These are phyloP conservation scores for Muschampia plurimacula DNA, from an alignment of 2,888 invertebrate genomes.

Conservation along the genomic window DNA sequence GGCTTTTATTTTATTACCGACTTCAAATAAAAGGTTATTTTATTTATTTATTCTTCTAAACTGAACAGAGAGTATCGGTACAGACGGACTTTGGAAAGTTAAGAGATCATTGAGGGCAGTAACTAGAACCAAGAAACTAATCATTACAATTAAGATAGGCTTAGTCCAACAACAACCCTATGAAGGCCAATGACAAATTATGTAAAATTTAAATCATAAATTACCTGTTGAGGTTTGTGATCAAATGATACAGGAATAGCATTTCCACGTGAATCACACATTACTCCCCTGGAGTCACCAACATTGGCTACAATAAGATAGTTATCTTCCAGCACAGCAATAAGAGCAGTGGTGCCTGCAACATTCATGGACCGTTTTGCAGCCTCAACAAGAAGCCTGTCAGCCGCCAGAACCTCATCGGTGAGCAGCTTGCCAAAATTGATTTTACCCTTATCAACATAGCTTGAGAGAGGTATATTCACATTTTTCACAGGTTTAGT, in stretches of 20 bases:
- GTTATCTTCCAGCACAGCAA: slow-evolving; percentile 93
- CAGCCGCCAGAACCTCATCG: slow-evolving; percentile 95
- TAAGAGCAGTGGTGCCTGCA: slow-evolving; percentile 96
- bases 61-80: no score
- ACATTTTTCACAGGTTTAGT: slow-evolving; percentile 76
- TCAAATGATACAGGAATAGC: slow-evolving; percentile 97
- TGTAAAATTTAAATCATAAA: not conserved
- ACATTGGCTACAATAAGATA: slow-evolving; percentile 97
- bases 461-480: slow-evolving; percentile 85
- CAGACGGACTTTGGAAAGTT: no score
- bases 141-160: no score
- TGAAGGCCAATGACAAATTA: not conserved
- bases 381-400: slow-evolving; percentile 91
- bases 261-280: slow-evolving; percentile 96
- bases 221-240: slow-evolving; percentile 98
- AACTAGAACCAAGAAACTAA: no score
- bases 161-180: not conserved
- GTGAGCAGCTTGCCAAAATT: slow-evolving; percentile 93
- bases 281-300: slow-evolving; percentile 97
- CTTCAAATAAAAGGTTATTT: no score
- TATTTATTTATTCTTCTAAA: no score
- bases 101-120: no score
- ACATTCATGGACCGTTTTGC: slow-evolving; percentile 92
- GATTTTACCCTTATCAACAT: slow-evolving; percentile 90
- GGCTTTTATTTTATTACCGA: no score